phyloP scores from a whole-genome alignment of 1,140 invertebrate genomes.

The Magallana ariakensis region DNA sequence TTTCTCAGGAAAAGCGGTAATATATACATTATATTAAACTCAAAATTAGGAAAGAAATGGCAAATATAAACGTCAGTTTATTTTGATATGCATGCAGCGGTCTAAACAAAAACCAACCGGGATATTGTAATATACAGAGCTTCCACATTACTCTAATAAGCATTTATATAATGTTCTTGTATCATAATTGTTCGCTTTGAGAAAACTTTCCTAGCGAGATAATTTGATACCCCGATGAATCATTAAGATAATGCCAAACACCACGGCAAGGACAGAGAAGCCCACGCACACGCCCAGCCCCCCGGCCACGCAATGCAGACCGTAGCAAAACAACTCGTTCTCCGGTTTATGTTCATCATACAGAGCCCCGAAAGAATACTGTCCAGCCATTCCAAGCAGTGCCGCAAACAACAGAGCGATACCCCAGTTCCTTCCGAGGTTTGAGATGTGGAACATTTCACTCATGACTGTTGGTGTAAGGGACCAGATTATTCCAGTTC shows the following conservation, averaged over 20 bases:
- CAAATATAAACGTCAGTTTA: no score
- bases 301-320: conserved; percentile 3
- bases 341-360: conserved; percentile 53
- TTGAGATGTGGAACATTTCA: conserved; percentile 61
- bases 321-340: conserved; percentile 12
- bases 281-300: conserved; percentile 23
- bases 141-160: no score
- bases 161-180: no score
- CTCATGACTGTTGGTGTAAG: conserved; percentile 63
- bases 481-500: conserved; percentile 61
- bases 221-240: not conserved
- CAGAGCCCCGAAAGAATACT: conserved; percentile 58
- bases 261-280: not conserved
- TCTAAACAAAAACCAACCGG: no score
- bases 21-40: no score
- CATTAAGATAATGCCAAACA: conserved; percentile 9
- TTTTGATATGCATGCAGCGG: no score
- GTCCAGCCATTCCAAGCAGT: conserved; percentile 51
- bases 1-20: no score
- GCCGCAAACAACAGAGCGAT: conserved; percentile 55
- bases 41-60: no score
- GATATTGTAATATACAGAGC: no score
- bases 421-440: conserved; percentile 67
- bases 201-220: not conserved
- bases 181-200: no score